A percentile compares a stretch with the other conserved stretches of the same genome.
phyloP scores from a whole-genome alignment of 2,797 vertebrate species.

The Labeo calbasu region DNA sequence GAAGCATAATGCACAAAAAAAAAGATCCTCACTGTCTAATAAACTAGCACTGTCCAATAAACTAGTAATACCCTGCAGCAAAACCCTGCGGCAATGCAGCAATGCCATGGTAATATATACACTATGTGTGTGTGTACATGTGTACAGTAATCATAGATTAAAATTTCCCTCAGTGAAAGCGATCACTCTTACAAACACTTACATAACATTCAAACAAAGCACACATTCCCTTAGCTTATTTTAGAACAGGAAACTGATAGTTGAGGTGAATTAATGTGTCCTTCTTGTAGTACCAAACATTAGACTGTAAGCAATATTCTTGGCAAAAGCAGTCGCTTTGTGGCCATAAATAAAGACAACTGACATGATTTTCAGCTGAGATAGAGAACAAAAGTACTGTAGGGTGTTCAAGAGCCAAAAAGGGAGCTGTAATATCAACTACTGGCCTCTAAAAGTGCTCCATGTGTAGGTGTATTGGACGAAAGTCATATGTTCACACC shows the following conservation, averaged over 20 bases:
- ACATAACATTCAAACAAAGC: constrained; percentile 4
- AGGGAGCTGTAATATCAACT: constrained; percentile 11
- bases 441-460: background rate
- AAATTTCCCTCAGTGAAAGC: background rate
- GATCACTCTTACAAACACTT: constrained; percentile 5
- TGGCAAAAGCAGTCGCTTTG: constrained; percentile 5
- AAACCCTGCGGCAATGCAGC: background rate
- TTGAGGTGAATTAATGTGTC: constrained; percentile 42
- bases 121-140: background rate
- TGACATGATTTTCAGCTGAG: constrained; percentile 61
- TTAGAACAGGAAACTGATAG: constrained; percentile 24
- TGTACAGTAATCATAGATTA: background rate
- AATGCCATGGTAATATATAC: background rate
- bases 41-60: background rate
- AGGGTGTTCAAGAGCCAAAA: constrained; percentile 20
- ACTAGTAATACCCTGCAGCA: background rate
- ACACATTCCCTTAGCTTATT: constrained; percentile 46
- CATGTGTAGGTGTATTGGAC: constrained; percentile 2
- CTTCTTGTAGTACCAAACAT: constrained; percentile 42
- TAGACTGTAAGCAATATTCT: constrained; percentile 10
- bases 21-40: background rate
- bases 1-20: too few relatives aligned
- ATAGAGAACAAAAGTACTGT: constrained; percentile 53
- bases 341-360: constrained; percentile 73
- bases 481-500: constrained; percentile 17